Evolutionary conservation across 2,113 vertebrate genomes (phyloP).

Genomic region (Edolisoma coerulescens): DNA sequence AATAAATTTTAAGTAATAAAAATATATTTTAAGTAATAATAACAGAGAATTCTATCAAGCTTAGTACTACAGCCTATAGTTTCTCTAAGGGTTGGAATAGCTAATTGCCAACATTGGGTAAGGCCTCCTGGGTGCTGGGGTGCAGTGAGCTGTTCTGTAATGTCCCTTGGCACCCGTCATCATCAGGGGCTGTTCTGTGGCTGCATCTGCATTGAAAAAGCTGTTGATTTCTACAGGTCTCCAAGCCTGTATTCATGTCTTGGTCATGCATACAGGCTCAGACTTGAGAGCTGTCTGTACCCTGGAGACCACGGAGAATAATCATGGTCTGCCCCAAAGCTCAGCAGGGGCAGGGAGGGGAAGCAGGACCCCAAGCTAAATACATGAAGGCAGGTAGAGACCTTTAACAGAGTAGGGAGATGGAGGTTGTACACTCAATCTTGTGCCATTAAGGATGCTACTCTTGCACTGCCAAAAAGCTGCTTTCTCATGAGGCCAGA

Average conservation of each 20-base stretch:
- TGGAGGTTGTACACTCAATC: not conserved
- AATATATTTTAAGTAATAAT: not conserved
- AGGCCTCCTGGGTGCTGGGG: not conserved
- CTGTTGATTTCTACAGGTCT: not conserved
- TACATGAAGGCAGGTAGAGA: not conserved
- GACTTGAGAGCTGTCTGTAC: not conserved
- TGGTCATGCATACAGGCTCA: not conserved
- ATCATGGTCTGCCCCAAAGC: accelerated
- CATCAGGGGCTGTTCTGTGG: not conserved
- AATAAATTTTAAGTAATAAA: not conserved
- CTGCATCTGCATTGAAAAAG: not conserved
- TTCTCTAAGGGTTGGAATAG: not conserved
- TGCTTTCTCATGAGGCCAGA: not conserved
- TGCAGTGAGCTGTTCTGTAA: not conserved
- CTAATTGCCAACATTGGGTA: not conserved
- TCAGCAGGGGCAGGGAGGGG: not conserved
- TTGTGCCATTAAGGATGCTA: not conserved
- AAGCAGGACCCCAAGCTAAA: not conserved
- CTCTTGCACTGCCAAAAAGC: not conserved
- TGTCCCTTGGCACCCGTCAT: not conserved
- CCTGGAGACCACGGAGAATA: not conserved
- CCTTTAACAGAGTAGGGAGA: not conserved
- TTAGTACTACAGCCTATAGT: not conserved
- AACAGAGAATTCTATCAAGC: not conserved
- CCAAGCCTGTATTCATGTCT: accelerated